Conservation (phyloP, 2,888 invertebrate genomes). For the Bursaphelenchus okinawaensis region DNA sequence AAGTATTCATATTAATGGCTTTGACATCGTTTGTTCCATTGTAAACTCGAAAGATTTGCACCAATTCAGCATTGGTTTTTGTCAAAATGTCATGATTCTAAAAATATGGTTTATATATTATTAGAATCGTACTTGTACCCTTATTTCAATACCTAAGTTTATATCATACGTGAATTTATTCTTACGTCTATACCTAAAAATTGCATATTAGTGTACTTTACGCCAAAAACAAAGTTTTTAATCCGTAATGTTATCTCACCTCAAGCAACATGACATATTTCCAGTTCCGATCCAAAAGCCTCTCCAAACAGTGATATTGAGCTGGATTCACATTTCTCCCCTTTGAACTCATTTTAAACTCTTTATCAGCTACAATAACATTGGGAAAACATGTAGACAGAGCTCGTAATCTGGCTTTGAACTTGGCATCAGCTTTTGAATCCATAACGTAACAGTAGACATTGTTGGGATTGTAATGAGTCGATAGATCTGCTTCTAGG, state of each 20-base stretch:
- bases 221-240: background rate
- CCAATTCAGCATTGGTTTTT: slow-evolving; percentile 7
- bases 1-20: background rate
- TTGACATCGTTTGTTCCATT: slow-evolving; percentile 12
- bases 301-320: slow-evolving; percentile 9
- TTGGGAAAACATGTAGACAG: slow-evolving; percentile 11
- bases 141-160: no score
- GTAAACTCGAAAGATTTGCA: slow-evolving; percentile 1
- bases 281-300: background rate
- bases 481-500: slow-evolving; percentile 2
- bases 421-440: background rate
- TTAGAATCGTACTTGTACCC: background rate
- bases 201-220: no score
- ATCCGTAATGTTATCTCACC: background rate
- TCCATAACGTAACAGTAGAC: slow-evolving; percentile 12
- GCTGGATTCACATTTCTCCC: slow-evolving; percentile 7
- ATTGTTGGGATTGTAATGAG: slow-evolving; percentile 11
- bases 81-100: slow-evolving; percentile 12
- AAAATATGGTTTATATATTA: background rate
- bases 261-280: slow-evolving; percentile 9
- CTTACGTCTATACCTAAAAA: no score
- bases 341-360: slow-evolving; percentile 2
- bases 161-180: no score
- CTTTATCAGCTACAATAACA: slow-evolving; percentile 9
- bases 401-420: slow-evolving; percentile 1